Base-by-base conservation (phyloP, 2,113 vertebrate genomes). In the Ellobius talpinus region DNA sequence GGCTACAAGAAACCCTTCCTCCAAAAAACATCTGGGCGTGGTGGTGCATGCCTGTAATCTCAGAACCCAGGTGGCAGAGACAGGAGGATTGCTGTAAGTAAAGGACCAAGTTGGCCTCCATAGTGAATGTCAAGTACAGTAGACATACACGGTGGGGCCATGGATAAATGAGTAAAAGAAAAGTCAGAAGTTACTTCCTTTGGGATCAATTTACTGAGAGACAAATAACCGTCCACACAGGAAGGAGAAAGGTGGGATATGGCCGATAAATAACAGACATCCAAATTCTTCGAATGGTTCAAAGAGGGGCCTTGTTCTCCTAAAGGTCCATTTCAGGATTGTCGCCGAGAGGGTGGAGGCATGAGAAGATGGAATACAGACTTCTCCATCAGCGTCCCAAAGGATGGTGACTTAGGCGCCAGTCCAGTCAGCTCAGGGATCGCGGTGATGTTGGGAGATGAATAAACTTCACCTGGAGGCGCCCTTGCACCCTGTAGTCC, bases 161-260 rank as follows among this genome's bases (percentile, higher is more conserved):
- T 58, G 29, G 31, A 50, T 13, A 29, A 73, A 39, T 2, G 26
- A 87, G 70, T 10, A 17, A n/a, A 26, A 87, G 76, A 52, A 85
- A 90, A 58, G 81, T 26, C 87, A 95, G 23, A 88, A 89, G 12
- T 70, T 42, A 93, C 94, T 81, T 97, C 55, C 87, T 97, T 97
- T 96, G 95, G 94, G 96, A 96, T 97, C 81, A 97, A 47, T 97
- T 97, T 97, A 98, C 92, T 97, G 97, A 95, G 50, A 79, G 93
- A 91, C 90, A 95, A 88, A 89, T 73, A 90, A 87, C 81, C 88
- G 95, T 95, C 78, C 94, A 89, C 42, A 92, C 73, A 79, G 63
- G 92, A 79, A 88, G 85, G 82, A 92, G 58, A 52, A 93, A 89
- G 65, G 42, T 89, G 70, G 82, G 63, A 29, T 89, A 26, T 50